Evolutionary conservation across 2,888 invertebrate genomes (phyloP).

Genomic region (Athrips mouffetella): DNA sequence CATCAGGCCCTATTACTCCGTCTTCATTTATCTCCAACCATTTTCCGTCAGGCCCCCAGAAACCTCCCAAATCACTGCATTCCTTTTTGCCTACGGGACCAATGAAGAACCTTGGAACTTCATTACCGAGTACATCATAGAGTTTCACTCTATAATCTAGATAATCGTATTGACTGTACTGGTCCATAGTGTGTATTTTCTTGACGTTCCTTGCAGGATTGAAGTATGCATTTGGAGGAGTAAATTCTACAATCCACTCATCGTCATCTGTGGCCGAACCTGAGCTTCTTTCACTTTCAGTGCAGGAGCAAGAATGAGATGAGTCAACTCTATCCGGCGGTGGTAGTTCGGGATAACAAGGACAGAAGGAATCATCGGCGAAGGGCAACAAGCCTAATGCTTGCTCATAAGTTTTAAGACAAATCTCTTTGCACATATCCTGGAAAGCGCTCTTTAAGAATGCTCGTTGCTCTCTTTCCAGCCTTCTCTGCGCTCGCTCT

Average conservation of each 20-base stretch:
- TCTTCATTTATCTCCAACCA: constrained; percentile 67
- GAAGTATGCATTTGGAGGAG: constrained; percentile 62
- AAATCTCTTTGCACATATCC: constrained; percentile 67
- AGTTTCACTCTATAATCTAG: constrained; percentile 64
- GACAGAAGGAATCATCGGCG: constrained; percentile 56
- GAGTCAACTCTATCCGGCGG: constrained; percentile 42
- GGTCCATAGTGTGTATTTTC: constrained; percentile 45
- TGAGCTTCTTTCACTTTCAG: constrained; percentile 43
- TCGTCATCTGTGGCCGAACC: constrained; percentile 63
- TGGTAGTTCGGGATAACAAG: constrained; percentile 53
- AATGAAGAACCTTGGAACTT: constrained; percentile 61
- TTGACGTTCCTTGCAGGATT: constrained; percentile 51
- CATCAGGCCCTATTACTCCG: constrained; percentile 61
- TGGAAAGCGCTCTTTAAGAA: constrained; percentile 64
- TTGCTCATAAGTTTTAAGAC: constrained; percentile 66
- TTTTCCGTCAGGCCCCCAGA: constrained; percentile 58
- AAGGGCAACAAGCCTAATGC: constrained; percentile 60
- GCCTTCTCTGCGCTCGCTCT: constrained; percentile 53
- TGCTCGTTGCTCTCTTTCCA: constrained; percentile 58
- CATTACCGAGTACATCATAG: constrained; percentile 56
- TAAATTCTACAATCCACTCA: constrained; percentile 70
- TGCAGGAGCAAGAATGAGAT: constrained; percentile 62
- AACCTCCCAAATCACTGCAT: constrained; percentile 70
- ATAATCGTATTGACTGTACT: constrained; percentile 55
- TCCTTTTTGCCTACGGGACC: constrained; percentile 63